Percentiles rank a stretch among this genome's conserved stretches.
phyloP scores from a whole-genome alignment of 2,888 invertebrate species.

The Cataglyphis rosenhaueri region DNA sequence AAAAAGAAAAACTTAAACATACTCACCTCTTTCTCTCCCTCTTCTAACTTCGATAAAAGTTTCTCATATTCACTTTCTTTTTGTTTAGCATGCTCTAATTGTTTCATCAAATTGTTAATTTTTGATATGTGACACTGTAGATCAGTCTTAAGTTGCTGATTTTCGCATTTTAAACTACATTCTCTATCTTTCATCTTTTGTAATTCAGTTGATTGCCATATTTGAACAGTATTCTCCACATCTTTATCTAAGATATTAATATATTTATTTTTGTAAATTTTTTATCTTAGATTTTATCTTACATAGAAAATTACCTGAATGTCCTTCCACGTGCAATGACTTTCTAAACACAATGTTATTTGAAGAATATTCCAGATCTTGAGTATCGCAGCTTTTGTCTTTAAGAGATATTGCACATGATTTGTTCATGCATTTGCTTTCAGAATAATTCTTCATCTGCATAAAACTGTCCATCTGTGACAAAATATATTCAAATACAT shows the following conservation, averaged over 20 bases:
- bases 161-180: slow-evolving; percentile 62
- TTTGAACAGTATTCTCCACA: slow-evolving; percentile 53
- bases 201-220: slow-evolving; percentile 57
- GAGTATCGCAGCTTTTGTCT: slow-evolving; percentile 33
- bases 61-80: slow-evolving; percentile 57
- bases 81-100: slow-evolving; percentile 70
- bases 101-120: slow-evolving; percentile 59
- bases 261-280: slow-evolving; percentile 74
- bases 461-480: slow-evolving; percentile 73
- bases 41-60: slow-evolving; percentile 51
- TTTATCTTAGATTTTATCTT: slow-evolving; percentile 69
- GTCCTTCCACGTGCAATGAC: background rate
- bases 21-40: slow-evolving; percentile 56
- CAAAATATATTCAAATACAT: slow-evolving; percentile 29
- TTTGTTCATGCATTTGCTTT: slow-evolving; percentile 68
- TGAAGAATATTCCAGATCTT: slow-evolving; percentile 13
- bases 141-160: slow-evolving; percentile 64
- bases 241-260: slow-evolving; percentile 77
- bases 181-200: slow-evolving; percentile 56
- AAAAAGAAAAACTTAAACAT: background rate
- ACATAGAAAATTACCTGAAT: slow-evolving; percentile 12
- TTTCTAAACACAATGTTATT: background rate
- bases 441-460: slow-evolving; percentile 69
- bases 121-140: slow-evolving; percentile 62
- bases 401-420: slow-evolving; percentile 5